These are phyloP conservation scores for Tanaodytes sp. DNA, from an alignment of 2,888 invertebrate species.

Conservation along the genomic window DNA sequence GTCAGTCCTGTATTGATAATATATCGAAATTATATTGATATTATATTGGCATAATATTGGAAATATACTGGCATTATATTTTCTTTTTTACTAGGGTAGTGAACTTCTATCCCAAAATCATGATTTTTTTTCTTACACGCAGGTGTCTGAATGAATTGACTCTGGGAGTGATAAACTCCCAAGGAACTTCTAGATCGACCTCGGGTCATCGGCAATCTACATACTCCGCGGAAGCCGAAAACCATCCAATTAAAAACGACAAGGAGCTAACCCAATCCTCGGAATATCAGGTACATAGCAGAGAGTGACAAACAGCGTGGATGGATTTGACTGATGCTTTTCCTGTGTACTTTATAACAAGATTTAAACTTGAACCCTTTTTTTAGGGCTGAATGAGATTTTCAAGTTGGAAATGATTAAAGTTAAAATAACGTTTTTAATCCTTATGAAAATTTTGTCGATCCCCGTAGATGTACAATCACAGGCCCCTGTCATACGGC, in stretches of 20 bases:
- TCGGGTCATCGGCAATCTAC: background rate
- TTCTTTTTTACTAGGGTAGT: too few species aligned
- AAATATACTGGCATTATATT: too few species aligned
- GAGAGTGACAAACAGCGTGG: too few species aligned
- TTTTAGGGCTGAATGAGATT: background rate
- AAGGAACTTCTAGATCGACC: slow-evolving; percentile 34
- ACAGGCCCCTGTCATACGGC: slow-evolving; percentile 31
- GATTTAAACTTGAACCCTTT: slow-evolving; percentile 34
- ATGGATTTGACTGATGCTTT: slow-evolving; percentile 37
- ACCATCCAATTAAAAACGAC: slow-evolving; percentile 41
- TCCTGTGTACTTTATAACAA: slow-evolving; percentile 37
- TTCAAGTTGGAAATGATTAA: too few species aligned
- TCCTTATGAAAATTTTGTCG: slow-evolving; percentile 45
- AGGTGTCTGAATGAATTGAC: slow-evolving; percentile 66
- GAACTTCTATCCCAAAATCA: too few species aligned
- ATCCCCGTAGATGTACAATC: slow-evolving; percentile 40
- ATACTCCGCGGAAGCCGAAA: slow-evolving; percentile 15
- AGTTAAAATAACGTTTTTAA: slow-evolving; percentile 43
- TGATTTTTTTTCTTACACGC: slow-evolving; percentile 8
- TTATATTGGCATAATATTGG: too few species aligned
- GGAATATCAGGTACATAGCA: slow-evolving; percentile 31
- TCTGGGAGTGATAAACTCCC: slow-evolving; percentile 37
- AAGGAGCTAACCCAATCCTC: slow-evolving; percentile 39
- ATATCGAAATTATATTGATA: too few species aligned
- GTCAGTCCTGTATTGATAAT: too few species aligned